Percentiles rank a stretch among this genome's conserved stretches.
Conservation (phyloP, 2,113 vertebrate genomes). For the Thamnophis sirtalis region DNA sequence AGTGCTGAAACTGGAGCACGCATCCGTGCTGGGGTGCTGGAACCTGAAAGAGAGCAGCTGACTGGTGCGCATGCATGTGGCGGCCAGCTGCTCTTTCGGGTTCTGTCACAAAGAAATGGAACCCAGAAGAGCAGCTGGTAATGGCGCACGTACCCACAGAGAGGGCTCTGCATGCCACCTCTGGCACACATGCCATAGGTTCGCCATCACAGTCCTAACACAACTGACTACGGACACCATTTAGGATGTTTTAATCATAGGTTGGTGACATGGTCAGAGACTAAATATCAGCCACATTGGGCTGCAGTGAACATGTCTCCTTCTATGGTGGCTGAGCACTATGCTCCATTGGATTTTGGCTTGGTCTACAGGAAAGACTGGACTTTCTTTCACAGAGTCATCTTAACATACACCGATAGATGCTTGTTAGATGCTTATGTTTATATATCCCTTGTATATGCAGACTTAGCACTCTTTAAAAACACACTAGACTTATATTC, state of each 20-base stretch:
- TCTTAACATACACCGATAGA: background rate
- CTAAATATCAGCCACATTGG: background rate
- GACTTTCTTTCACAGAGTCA: background rate
- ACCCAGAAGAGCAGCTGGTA: too few species aligned
- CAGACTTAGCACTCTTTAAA: background rate
- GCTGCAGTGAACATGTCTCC: background rate
- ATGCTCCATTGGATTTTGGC: background rate
- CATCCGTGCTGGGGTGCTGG: too few species aligned
- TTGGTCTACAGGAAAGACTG: background rate
- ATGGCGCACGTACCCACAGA: too few species aligned
- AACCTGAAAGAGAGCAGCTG: too few species aligned
- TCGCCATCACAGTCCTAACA: background rate
- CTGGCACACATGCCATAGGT: too few species aligned
- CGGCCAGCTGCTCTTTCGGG: too few species aligned
- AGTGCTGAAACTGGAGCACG: too few species aligned
- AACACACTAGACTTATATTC: background rate
- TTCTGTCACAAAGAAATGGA: too few species aligned
- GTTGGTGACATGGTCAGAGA: background rate
- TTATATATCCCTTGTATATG: background rate
- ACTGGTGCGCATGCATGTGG: too few species aligned
- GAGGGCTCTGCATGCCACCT: too few species aligned
- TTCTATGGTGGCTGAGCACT: background rate
- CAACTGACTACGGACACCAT: background rate
- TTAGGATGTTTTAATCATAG: background rate
- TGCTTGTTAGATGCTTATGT: background rate